Base-by-base conservation (phyloP, 2,113 vertebrate species). In the Struthio camelus region DNA sequence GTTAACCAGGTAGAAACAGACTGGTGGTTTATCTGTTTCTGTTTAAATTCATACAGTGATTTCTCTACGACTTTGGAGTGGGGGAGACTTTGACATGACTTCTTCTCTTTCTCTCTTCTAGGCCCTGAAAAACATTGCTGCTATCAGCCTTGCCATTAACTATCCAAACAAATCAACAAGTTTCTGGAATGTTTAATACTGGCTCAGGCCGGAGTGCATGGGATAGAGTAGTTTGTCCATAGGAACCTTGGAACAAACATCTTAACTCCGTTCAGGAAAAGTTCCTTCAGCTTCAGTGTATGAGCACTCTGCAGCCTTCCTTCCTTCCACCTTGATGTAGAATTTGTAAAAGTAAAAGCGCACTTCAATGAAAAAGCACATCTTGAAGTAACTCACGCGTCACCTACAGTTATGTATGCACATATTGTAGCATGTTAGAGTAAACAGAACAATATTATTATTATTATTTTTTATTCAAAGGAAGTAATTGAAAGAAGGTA, bases 121-220 rank as follows among this genome's bases (percentile, higher is more conserved):
- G 99, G 99, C 99, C 94, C 98, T 99, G 98, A 99, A 99, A 98
- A 99, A 99, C 98, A 99, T 99, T 71, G 99, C 99, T 94, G 99
- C 99, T 97, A 99, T 99, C 98, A 99, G 99, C 98, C 98, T 99
- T 98, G 99, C 99, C 90, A 99, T 99, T 98, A 99, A 99, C 98
- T 99, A 99, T 90, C 98, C 99, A 28, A 99, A 99, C 98, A 99
- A 99, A 98, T 99, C 99, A 40, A 99, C 99, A 83, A 98, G 97
- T 97, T 98, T 99, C 82, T 99, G 99, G 98, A 98, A 98, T 96
- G 96, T 98, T 79, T 98, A 99, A 90, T 97, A 97, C 38, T 98
- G 98, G 98, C 97, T 93, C 83, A 62, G 71, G 72, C 73, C 40
- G 69, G 75, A 65, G 11, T 92, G 96, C 95, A 85, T 94, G 97